phyloP scores from a whole-genome alignment of 2,888 invertebrate species.

The Acronicta leporina region DNA sequence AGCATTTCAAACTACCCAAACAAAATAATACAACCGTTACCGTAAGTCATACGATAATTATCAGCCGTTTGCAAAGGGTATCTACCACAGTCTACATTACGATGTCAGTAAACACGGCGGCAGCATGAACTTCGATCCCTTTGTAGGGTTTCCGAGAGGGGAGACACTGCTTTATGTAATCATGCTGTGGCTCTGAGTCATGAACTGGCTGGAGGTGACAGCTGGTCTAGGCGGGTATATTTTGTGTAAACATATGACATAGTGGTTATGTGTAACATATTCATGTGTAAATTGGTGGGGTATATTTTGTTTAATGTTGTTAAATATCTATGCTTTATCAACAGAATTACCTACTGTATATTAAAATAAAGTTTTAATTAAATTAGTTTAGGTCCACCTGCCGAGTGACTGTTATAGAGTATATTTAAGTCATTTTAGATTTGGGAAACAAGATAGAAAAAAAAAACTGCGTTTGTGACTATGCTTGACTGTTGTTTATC shows the following conservation, averaged over 20 bases:
- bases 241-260: conserved; percentile 2
- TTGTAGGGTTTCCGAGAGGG: conserved; percentile 59
- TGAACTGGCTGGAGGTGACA: conserved; percentile 30
- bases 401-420: too few relatives aligned
- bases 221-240: conserved; percentile 34
- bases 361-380: too few relatives aligned
- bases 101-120: conserved; percentile 24
- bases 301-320: not conserved
- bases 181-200: conserved; percentile 39
- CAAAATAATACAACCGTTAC: conserved; percentile 5
- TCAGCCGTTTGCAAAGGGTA: conserved; percentile 20
- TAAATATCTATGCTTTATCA: too few relatives aligned
- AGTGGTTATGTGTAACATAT: conserved; percentile 18
- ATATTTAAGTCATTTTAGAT: too few relatives aligned
- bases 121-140: conserved; percentile 54
- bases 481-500: too few relatives aligned
- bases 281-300: conserved; percentile 13
- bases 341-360: too few relatives aligned
- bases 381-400: too few relatives aligned
- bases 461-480: too few relatives aligned
- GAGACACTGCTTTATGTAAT: conserved; percentile 43
- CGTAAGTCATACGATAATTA: conserved; percentile 8
- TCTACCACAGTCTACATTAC: conserved; percentile 13
- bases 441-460: too few relatives aligned
- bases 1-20: conserved; percentile 17